Evolutionary conservation across 2,888 invertebrate genomes (phyloP), one percentile per base, ranked within the genome.

Genomic region (Coelopa pilipes): DNA sequence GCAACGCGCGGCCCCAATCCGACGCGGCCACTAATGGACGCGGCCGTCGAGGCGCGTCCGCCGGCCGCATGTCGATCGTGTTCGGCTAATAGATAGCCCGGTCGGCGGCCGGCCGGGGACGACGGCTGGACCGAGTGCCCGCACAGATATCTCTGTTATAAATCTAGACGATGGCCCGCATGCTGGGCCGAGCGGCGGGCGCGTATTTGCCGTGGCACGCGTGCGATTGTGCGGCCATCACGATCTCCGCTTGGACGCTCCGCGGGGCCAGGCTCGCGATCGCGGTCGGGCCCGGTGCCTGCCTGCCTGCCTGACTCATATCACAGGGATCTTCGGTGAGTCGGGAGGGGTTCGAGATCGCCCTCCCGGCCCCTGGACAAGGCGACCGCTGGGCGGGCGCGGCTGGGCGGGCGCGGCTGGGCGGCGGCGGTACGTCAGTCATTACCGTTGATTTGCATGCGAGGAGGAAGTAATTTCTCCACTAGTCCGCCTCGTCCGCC

Each of bases 121-220:
- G 13, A 0, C 60, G 69, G 50, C 65, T 49, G 66, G 70, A 49
- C 70, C 72, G 69, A 76, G 70, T 70, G 70, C 65, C 66, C 72
- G 74, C 73, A 76, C 75, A 75, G 79, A 83, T 84, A 84, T 85
- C 85, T 84, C 81, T 82, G 85, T 84, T 85, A 84, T 84, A 84
- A 85, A 84, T 84, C 84, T 85, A 47, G 74, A 77, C 34, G n/a
- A n/a, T 76, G 76, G 83, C 65, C 71, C 71, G 71, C 71, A 71
- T 71, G 71, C 71, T 71, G 71, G 46, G 71, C 46, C 21, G 55
- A 50, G 80, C 80, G 80, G 78, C 78, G 76, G 78, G 82, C 79
- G 81, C 82, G 79, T 70, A 76, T 82, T 82, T 55, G 45, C 68
- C 63, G 55, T 70, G 74, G 74, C 74, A 74, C 70, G 74, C 70